Evolutionary conservation across 2,888 invertebrate genomes (phyloP).

Genomic region (Melieria crassipennis): DNA sequence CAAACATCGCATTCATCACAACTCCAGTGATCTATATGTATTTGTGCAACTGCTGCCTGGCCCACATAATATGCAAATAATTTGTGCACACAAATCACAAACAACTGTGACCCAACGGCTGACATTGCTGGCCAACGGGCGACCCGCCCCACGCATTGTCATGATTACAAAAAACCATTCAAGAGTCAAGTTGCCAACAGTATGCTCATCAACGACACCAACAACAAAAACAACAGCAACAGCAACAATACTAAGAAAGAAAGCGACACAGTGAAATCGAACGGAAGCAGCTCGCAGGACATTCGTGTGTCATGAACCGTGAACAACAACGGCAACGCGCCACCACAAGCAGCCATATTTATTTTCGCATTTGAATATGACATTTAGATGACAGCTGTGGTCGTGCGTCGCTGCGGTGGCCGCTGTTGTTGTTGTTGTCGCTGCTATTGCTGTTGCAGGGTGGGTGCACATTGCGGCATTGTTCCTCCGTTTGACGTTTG

Average conservation of each 20-base stretch:
- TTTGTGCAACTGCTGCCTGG: no score
- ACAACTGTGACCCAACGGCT: slow-evolving; percentile 34
- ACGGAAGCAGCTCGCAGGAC: slow-evolving; percentile 50
- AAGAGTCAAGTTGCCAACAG: slow-evolving; percentile 59
- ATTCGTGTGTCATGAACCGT: slow-evolving; percentile 37
- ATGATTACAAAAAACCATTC: slow-evolving; percentile 37
- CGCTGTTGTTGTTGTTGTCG: slow-evolving; percentile 18
- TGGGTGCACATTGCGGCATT: slow-evolving; percentile 29
- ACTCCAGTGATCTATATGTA: no score
- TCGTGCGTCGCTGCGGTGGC: slow-evolving; percentile 41
- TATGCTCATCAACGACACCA: slow-evolving; percentile 40
- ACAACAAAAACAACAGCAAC: slow-evolving; percentile 19
- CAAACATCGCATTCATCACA: no score
- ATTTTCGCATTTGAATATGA: slow-evolving; percentile 56
- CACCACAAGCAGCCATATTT: slow-evolving; percentile 36
- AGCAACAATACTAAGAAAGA: background rate
- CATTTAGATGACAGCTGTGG: slow-evolving; percentile 62
- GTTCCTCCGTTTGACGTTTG: slow-evolving; percentile 60
- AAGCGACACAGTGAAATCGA: slow-evolving; percentile 44
- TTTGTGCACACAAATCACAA: background rate
- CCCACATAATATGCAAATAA: slow-evolving; percentile 3
- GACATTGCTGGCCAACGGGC: slow-evolving; percentile 27
- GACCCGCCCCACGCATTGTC: slow-evolving; percentile 30
- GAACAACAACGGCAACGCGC: slow-evolving; percentile 4
- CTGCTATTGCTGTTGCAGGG: slow-evolving; percentile 14